Evolutionary conservation across 35 echinoderm and acorn worm genomes (phyloP).

Genomic region (Anneissia japonica): DNA sequence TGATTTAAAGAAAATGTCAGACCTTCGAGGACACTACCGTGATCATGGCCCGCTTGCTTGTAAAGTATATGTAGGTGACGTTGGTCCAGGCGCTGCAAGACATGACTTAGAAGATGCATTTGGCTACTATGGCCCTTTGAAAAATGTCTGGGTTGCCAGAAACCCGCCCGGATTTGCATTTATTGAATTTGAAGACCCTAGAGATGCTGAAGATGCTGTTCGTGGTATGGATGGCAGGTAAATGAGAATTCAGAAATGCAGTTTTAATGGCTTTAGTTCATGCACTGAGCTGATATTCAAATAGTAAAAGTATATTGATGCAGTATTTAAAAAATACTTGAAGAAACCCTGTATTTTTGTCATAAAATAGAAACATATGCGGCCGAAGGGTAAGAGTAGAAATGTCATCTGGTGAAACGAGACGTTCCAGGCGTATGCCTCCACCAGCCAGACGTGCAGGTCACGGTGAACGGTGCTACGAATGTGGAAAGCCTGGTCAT

Average conservation of each 20-base stretch:
- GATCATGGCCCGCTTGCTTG: constrained; percentile 38
- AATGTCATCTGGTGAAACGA: neutral
- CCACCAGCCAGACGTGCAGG: constrained; percentile 7
- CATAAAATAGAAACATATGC: constrained; percentile 40
- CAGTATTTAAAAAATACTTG: too few relatives aligned
- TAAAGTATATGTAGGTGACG: constrained; percentile 71
- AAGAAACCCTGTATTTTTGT: neutral
- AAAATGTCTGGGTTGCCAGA: constrained; percentile 76
- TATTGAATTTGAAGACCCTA: constrained; percentile 64
- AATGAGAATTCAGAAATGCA: neutral
- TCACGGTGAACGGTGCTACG: constrained; percentile 48
- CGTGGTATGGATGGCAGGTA: constrained; percentile 52
- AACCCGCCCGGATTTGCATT: constrained; percentile 86
- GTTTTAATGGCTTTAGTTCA: too few relatives aligned
- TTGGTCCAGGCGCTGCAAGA: constrained; percentile 36
- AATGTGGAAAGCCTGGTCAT: constrained; percentile 57
- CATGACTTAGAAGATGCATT: constrained; percentile 62
- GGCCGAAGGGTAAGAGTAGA: constrained; percentile 43
- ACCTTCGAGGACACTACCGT: constrained; percentile 14
- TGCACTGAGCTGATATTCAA: too few relatives aligned
- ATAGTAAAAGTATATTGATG: too few relatives aligned
- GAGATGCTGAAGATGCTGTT: constrained; percentile 67
- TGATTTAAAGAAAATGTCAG: too few relatives aligned
- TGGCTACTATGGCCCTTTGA: constrained; percentile 42
- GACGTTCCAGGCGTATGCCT: neutral